Evolutionary conservation across 2,797 vertebrate species (phyloP), one percentile per base, ranked within the genome.

Genomic region (Phrynocephalus vlangalii): DNA sequence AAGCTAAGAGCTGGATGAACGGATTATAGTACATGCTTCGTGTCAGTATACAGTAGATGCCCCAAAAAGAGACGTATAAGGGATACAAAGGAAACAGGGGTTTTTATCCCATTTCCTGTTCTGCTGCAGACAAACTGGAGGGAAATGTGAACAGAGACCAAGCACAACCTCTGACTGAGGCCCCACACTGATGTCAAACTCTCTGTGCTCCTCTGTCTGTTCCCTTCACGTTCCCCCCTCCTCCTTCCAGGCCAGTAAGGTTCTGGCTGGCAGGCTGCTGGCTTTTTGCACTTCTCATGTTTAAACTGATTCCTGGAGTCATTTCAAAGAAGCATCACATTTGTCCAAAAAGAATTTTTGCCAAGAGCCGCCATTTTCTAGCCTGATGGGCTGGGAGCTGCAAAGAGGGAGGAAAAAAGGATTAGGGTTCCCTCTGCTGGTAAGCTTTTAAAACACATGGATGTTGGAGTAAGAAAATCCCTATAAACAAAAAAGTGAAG

Each of bases 391-490:
- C 48, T 6, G 6, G 3, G 68, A 38, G 22, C 26, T 48, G 5
- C 20, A 81, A 7, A 22, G 52, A 56, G 52, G 52, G 52, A 33
- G 1, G 66, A 18, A 67, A 20, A 18, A 28, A 38, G 89, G 56
- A 0, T 3, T 6, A 79, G 88, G 79, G 90, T 90, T 93, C 93
- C 95, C 94, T 94, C 95, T 95, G 90, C 86, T 0, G 93, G 84
- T 26, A 0, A 0, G 1, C 0, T 20, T 67, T 38, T 24, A 16
- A 20, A 60, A 84, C 15, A 11, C 33, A 56, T 24, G 56, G 26
- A 3, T 38, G 24, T 56, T 26, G 11, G 5, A 56, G 24, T 30
- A 30, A 2, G 38, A 44, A 50, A 28, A 3, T 28, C n/a, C 16
- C 30, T 44, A 56, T 9, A 11, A 13, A 13, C 2, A 56, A 56